These are phyloP conservation scores for Polyommatus icarus DNA, from an alignment of 2,888 invertebrate genomes.

Conservation along the genomic window DNA sequence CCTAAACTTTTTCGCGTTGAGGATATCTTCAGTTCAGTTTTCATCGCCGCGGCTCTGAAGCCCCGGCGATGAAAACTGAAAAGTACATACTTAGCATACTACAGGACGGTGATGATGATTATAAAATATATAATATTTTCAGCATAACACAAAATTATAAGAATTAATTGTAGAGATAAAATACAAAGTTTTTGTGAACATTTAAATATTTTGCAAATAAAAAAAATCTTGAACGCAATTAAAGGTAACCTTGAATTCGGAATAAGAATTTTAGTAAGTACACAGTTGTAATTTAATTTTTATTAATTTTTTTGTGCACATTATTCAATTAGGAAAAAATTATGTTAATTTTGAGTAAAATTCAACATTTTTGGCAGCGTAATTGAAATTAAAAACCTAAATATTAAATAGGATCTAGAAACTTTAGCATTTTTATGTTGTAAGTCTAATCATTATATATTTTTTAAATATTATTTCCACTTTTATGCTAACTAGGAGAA, in stretches of 20 bases:
- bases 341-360: neutral
- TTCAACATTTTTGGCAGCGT: neutral
- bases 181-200: neutral
- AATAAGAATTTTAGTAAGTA: constrained; percentile 1
- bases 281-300: neutral
- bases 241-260: constrained; percentile 1
- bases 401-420: neutral
- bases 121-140: neutral
- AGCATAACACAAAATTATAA: neutral
- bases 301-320: neutral
- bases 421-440: neutral
- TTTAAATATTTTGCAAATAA: constrained; percentile 32
- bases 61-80: neutral
- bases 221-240: neutral
- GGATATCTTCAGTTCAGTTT: too few relatives aligned
- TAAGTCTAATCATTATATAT: neutral
- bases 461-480: neutral
- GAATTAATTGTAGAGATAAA: neutral
- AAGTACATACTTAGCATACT: neutral
- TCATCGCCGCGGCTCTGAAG: too few relatives aligned
- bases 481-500: neutral
- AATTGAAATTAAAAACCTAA: neutral
- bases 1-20: neutral
- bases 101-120: neutral
- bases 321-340: neutral